Evolutionary conservation across 2,113 vertebrate species (phyloP).

Genomic region (Cyanoderma ruficeps): DNA sequence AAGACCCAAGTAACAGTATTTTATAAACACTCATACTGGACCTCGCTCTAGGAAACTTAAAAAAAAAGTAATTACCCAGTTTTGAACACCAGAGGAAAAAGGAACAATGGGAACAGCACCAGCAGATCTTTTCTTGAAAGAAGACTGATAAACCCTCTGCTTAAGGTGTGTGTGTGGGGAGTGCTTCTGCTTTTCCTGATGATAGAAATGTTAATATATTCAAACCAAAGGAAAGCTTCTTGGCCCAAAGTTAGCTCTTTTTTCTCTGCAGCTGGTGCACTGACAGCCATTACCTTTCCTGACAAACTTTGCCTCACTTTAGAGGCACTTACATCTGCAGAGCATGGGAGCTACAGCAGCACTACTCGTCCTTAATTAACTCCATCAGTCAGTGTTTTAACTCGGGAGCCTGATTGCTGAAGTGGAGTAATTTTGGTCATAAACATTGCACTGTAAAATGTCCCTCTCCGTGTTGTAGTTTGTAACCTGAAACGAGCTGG

Average conservation of each 20-base stretch:
- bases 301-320: constrained; percentile 15
- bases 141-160: neutral
- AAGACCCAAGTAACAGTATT: neutral
- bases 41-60: neutral
- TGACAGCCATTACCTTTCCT: neutral
- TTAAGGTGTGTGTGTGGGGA: neutral
- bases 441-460: neutral
- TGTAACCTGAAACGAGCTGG: neutral
- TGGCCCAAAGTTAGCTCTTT: neutral
- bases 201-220: neutral
- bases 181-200: neutral
- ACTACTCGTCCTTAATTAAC: constrained; percentile 49
- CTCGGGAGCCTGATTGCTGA: neutral
- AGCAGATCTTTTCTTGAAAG: neutral
- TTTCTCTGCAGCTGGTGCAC: neutral
- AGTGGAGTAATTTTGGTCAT: constrained; percentile 34
- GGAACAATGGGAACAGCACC: fast-evolving
- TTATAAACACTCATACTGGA: neutral
- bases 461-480: neutral
- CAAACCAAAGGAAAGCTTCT: neutral
- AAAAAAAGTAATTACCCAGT: neutral
- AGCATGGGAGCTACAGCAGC: neutral
- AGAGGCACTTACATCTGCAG: neutral
- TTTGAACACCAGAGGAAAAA: neutral
- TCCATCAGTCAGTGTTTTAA: constrained; percentile 54